Evolutionary conservation across 1,140 invertebrate species (phyloP), one percentile per base, ranked within the genome.

Genomic region (Hypsibius dujardini): DNA sequence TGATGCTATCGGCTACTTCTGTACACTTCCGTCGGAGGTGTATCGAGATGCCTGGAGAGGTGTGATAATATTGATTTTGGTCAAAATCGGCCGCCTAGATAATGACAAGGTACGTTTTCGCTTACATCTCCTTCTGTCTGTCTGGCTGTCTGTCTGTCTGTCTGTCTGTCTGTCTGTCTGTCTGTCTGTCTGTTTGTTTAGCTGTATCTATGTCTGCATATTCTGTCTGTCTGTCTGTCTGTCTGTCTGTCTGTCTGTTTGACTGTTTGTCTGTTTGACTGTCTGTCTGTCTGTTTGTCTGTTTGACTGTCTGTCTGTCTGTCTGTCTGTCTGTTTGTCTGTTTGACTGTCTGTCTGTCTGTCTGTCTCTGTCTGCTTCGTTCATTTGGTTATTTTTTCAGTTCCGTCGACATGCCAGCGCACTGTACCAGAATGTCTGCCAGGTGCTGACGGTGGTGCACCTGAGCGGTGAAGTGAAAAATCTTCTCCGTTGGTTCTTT

Each of bases 391-490:
- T 7, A 7, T 7, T 56, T 7, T 56, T 56, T 7, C 50, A 56
- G 50, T 56, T 56, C 50, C 50, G 50, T 56, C 50, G 50, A n/a
- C 50, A 56, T 56, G 50, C 50, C 50, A n/a, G 7, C n/a, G 50
- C n/a, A 7, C 50, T 56, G 50, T 56, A 56, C 50, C 50, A 56
- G 7, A 56, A 56, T n/a, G 50, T 56, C n/a, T 56, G 50, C 50
- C 50, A 7, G n/a, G 7, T 56, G n/a, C 50, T 56, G n/a, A 56
- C 50, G 7, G n/a, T 56, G 7, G n/a, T n/a, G 50, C 50, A 56
- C 7, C 50, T 7, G n/a, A 56, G 7, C 7, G 50, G n/a, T 7
- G 50, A 56, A 56, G 50, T 56, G 7, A 56, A 56, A n/a, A 56
- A 56, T n/a, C n/a, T 56, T 7, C 7, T 56, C 7, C 7, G 50